phyloP scores from a whole-genome alignment of 1,140 invertebrate genomes.

The Drosophila pachea region DNA sequence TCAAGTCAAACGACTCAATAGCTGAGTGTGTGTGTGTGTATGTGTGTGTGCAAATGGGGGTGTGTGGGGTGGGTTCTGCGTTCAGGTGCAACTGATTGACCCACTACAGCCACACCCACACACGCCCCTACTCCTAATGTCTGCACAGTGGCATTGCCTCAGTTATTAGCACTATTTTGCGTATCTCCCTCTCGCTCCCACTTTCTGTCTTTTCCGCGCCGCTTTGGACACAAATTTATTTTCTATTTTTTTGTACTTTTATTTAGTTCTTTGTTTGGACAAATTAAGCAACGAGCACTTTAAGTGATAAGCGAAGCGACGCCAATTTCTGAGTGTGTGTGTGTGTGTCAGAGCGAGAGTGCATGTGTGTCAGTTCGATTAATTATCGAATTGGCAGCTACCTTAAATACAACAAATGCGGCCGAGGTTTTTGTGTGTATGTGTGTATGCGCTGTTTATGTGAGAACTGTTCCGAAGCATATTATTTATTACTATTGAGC shows the following conservation, averaged over 20 bases:
- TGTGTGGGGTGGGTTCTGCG: not conserved
- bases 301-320: conserved; percentile 66
- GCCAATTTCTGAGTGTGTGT: conserved; percentile 46
- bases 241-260: conserved; percentile 4
- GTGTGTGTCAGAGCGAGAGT: conserved; percentile 11
- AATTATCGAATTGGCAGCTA: conserved; percentile 65
- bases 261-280: conserved; percentile 31
- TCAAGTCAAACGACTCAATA: conserved; percentile 14
- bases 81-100: conserved; percentile 29
- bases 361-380: conserved; percentile 50
- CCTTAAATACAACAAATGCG: conserved; percentile 39
- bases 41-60: not conserved
- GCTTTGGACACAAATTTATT: conserved; percentile 24
- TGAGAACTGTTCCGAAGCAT: conserved; percentile 52
- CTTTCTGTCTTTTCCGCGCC: conserved; percentile 31
- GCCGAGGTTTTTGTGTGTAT: not conserved
- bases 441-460: conserved; percentile 17
- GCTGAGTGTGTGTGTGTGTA: not conserved
- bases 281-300: conserved; percentile 58
- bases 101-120: too few species aligned
- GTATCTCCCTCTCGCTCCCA: too few species aligned
- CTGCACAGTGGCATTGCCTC: conserved; percentile 4
- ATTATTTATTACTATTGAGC: conserved; percentile 61
- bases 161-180: too few species aligned
- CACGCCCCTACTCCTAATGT: too few species aligned